phyloP scores from a whole-genome alignment of 2,888 invertebrate species.

The Operophtera brumata region DNA sequence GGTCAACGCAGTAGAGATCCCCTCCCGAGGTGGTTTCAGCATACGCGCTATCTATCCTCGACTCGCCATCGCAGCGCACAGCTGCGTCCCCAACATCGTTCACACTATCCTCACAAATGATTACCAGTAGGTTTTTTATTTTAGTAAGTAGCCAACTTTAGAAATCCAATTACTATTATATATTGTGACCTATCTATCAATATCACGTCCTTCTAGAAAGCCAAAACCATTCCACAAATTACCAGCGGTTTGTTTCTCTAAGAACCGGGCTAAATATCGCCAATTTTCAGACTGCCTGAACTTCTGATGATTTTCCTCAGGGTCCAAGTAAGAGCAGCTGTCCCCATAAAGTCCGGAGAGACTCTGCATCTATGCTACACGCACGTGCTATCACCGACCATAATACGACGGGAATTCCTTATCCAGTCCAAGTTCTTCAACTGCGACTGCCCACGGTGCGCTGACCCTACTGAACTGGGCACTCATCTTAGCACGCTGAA shows the following conservation, averaged over 20 bases:
- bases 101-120: slow-evolving; percentile 83
- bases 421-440: slow-evolving; percentile 89
- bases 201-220: too few species aligned
- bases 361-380: slow-evolving; percentile 88
- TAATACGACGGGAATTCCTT: slow-evolving; percentile 84
- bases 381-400: slow-evolving; percentile 86
- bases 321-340: slow-evolving; percentile 85
- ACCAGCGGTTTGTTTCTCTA: too few species aligned
- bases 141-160: too few species aligned
- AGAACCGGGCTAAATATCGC: too few species aligned
- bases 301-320: slow-evolving; percentile 54
- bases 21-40: slow-evolving; percentile 83
- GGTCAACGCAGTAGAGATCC: slow-evolving; percentile 89
- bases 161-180: too few species aligned
- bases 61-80: slow-evolving; percentile 88
- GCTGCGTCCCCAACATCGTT: slow-evolving; percentile 90
- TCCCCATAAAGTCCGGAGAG: slow-evolving; percentile 82
- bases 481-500: slow-evolving; percentile 89
- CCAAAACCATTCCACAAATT: too few species aligned
- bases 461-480: slow-evolving; percentile 89
- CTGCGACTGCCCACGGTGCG: slow-evolving; percentile 87
- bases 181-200: too few species aligned
- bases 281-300: too few species aligned
- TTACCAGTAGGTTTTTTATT: slow-evolving; percentile 52
- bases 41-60: slow-evolving; percentile 90